Evolutionary conservation across 2,888 invertebrate genomes (phyloP), one percentile per base, ranked within the genome.

Genomic region (Sisyra terminalis): DNA sequence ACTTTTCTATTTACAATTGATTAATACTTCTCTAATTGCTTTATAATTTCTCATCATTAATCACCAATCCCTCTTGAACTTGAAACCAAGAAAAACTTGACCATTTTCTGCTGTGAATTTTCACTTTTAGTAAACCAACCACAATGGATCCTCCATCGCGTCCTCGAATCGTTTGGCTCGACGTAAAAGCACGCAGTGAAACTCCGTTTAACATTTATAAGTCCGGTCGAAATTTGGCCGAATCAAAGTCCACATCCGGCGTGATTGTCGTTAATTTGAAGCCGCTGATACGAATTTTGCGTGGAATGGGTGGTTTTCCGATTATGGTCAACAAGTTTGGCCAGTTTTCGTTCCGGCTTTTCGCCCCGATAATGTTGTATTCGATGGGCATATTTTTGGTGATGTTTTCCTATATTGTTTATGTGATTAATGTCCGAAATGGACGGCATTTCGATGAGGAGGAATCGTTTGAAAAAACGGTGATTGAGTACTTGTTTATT

Each of bases 401-500:
- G 2, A 54, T 76, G 32, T 50, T 67, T 40, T 65, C 60, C 46
- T 7, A 17, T 50, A 18, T 44, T 56, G 29, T 24, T 49, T 42
- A 54, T 50, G 6, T 52, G 11, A 18, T 29, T 8, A 24, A 29
- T 15, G 17, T 38, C 5, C 37, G 24, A 3, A 24, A 14, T 14
- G 5, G 5, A 14, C n/a, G n/a, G 16, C 17, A 13, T 36, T 17
- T 36, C n/a, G n/a, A 36, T 24, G 13, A 13, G 1, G 36, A 29
- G 16, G 40, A 30, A 47, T 45, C 37, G 0, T 81, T 81, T 47
- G 81, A 80, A 50, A 80, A 81, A 57, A 78, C 78, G 1, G 81
- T 80, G 0, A 80, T 81, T 51, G 79, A 78, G 45, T 81, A 81
- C 53, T 61, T 81, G 1, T 81, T 81, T 50, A 69, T 78, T n/a